Base-by-base conservation (phyloP, 1,140 invertebrate species). In the Meloidogyne hapla region DNA sequence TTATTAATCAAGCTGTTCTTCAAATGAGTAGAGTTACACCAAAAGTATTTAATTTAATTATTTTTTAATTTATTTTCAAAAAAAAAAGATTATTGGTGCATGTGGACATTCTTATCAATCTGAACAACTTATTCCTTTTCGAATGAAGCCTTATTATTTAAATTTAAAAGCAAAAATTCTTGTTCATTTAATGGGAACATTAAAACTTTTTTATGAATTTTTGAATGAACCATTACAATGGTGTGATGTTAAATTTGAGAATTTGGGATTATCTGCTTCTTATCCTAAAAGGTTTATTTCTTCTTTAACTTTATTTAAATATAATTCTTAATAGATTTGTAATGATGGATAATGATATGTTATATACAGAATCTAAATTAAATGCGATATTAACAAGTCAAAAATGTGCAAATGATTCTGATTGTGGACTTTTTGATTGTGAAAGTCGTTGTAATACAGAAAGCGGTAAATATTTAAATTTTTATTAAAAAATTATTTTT, bases 211-310 rank as follows among this genome's bases (percentile, higher is more conserved):
- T 25, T 83, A 86, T 69, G 85, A 86, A 72, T 87, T 86, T 71
- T 72, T 86, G 12, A 87, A 86, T 74, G 85, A 86, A 45, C 85
- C 85, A 5, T 71, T 86, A 0, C 86, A 86, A 75, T 87, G 85
- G 86, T 86, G 85, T 65, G 85, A 87, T 72, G 85, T 87, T 8
- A 80, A 85, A 48, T 86, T 86, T 65, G 84, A 86, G 18, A 86
- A 86, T 79, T 69, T 86, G 15, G 85, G 86, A 15, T 64, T 86
- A n/a, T 86, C 84, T 18, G 81, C 85, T 1, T 77, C 84, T 28
- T 87, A 87, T 74, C 85, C 85, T 10, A 87, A 87, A 75, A 77
- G 84, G 78, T 85, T 40, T 23, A 40, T 71, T 28, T 13, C 9
- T 21, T 26, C 33, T 23, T 15, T 33, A 1, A 18, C 12, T 63